Conservation (phyloP, 2,113 vertebrate species). For the Spea multiplicata region DNA sequence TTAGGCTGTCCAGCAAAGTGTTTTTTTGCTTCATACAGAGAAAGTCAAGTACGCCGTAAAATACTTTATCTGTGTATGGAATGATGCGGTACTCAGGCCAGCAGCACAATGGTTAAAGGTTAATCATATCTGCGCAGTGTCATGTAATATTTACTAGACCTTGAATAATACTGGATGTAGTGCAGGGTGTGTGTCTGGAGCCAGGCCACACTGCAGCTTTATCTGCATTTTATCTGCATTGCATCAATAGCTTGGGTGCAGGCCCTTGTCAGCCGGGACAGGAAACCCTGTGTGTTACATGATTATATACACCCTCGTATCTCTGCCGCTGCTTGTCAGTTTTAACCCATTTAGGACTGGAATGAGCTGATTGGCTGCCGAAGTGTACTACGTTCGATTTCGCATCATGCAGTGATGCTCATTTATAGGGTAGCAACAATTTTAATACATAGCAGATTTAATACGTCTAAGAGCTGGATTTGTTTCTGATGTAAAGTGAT, state of each 20-base stretch:
- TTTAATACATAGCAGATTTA: too few relatives aligned
- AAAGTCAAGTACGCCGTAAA: too few relatives aligned
- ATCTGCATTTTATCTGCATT: conserved; percentile 49
- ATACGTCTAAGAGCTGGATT: too few relatives aligned
- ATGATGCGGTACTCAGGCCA: neutral
- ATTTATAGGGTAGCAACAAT: too few relatives aligned
- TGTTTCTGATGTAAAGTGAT: too few relatives aligned
- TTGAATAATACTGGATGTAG: conserved; percentile 8
- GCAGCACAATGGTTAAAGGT: neutral
- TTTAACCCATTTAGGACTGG: neutral
- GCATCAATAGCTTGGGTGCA: conserved; percentile 40
- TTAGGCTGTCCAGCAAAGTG: too few relatives aligned
- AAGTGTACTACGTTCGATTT: too few relatives aligned
- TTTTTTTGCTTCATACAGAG: too few relatives aligned
- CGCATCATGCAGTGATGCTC: too few relatives aligned
- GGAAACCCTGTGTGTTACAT: conserved; percentile 16
- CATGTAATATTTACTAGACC: neutral
- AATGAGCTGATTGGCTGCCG: too few relatives aligned
- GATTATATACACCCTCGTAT: neutral
- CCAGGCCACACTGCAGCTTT: conserved; percentile 33
- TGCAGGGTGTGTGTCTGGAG: conserved; percentile 19
- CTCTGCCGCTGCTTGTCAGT: neutral
- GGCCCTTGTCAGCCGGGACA: conserved; percentile 7
- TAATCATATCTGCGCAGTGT: neutral
- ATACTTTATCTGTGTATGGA: too few relatives aligned